These are phyloP conservation scores for Polydrusus cervinus DNA, from an alignment of 2,888 invertebrate species.

Conservation along the genomic window DNA sequence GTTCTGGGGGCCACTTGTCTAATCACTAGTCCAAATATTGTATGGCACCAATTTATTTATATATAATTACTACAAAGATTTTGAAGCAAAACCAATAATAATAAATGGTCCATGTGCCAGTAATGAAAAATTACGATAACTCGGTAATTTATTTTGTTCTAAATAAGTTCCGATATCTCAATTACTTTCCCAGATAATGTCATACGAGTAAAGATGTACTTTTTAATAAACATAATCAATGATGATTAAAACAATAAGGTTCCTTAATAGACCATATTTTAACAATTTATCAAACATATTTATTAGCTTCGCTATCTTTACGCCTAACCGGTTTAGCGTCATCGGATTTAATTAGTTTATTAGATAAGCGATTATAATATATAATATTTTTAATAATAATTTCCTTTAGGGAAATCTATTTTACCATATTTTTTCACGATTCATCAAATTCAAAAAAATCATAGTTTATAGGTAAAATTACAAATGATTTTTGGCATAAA, in stretches of 20 bases:
- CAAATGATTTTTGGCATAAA: no score
- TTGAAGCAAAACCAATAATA: slow-evolving; percentile 24
- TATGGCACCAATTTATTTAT: no score
- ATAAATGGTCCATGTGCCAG: slow-evolving; percentile 29
- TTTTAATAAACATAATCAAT: slow-evolving; percentile 31
- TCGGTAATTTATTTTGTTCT: neutral
- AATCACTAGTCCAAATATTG: no score
- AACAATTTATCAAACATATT: slow-evolving; percentile 38
- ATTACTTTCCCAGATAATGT: slow-evolving; percentile 32
- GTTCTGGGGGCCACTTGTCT: no score
- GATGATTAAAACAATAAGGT: slow-evolving; percentile 23
- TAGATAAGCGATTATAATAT: neutral
- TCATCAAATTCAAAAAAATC: no score
- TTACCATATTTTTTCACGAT: no score
- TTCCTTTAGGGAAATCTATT: no score
- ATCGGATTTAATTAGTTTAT: slow-evolving; percentile 11
- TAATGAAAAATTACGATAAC: slow-evolving; percentile 27
- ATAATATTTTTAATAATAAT: no score
- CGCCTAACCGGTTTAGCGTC: slow-evolving; percentile 6
- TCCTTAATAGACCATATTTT: slow-evolving; percentile 24
- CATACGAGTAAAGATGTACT: slow-evolving; percentile 34
- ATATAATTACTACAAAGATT: no score
- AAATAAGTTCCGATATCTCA: slow-evolving; percentile 24
- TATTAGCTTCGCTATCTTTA: slow-evolving; percentile 20
- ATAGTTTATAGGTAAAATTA: no score